phyloP scores from a whole-genome alignment of 2,113 vertebrate species.

The Glaucidium brasilianum region DNA sequence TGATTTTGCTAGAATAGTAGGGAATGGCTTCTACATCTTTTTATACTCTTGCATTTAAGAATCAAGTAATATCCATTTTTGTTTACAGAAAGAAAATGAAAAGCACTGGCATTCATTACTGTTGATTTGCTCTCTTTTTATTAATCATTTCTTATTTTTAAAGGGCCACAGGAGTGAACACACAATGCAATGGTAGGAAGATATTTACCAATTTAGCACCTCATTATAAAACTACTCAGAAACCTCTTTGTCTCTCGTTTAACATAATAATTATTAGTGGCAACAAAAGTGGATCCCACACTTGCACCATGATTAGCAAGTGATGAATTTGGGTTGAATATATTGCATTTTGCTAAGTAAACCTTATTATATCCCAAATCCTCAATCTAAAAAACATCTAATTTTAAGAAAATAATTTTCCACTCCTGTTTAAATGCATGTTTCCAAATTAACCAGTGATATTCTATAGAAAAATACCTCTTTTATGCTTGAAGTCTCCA shows the following conservation, averaged over 20 bases:
- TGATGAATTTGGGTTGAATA: conserved; percentile 38
- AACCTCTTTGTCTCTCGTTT: conserved; percentile 48
- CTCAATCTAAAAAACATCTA: conserved; percentile 24
- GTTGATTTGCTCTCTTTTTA: conserved; percentile 45
- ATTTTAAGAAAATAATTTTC: conserved; percentile 59
- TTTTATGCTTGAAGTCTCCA: conserved; percentile 71
- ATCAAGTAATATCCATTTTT: conserved; percentile 19
- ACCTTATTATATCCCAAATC: conserved; percentile 30
- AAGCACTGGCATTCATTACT: conserved; percentile 32
- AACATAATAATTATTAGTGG: conserved; percentile 65
- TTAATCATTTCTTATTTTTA: conserved; percentile 59
- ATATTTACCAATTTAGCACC: conserved; percentile 53
- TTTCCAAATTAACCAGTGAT: conserved; percentile 59
- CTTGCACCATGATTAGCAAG: conserved; percentile 43
- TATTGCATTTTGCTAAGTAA: conserved; percentile 47
- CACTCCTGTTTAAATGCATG: conserved; percentile 39
- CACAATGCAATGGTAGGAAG: conserved; percentile 21
- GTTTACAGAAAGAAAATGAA: conserved; percentile 49
- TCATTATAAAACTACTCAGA: conserved; percentile 56
- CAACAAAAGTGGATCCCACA: conserved; percentile 49
- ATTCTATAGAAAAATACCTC: conserved; percentile 65
- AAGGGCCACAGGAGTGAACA: conserved; percentile 35
- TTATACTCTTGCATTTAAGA: not conserved
- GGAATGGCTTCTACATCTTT: not conserved
- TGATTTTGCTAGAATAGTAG: not conserved